Evolutionary conservation across 1,140 invertebrate species (phyloP).

Genomic region (Goniozus legneri): DNA sequence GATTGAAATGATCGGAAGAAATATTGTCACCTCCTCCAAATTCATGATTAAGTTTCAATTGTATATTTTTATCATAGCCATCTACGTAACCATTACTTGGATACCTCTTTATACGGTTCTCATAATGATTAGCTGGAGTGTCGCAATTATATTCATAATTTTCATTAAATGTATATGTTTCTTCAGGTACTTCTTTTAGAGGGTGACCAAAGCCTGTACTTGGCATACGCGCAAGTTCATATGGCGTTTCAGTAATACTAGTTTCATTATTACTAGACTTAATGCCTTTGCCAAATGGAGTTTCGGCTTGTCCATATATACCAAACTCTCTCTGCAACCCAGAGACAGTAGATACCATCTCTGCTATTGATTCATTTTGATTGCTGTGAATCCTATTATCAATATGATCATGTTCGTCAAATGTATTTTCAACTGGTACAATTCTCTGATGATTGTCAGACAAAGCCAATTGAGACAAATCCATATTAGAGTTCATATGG

Average conservation of each 20-base stretch:
- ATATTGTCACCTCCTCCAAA: slow-evolving; percentile 28
- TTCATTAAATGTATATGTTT: slow-evolving; percentile 26
- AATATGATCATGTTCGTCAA: slow-evolving; percentile 20
- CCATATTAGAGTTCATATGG: slow-evolving; percentile 15
- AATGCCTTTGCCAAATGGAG: slow-evolving; percentile 27
- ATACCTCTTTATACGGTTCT: slow-evolving; percentile 27
- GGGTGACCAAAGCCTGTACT: slow-evolving; percentile 24
- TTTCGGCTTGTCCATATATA: slow-evolving; percentile 19
- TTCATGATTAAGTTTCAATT: slow-evolving; percentile 24
- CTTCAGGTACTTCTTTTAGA: slow-evolving; percentile 19
- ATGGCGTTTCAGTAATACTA: slow-evolving; percentile 24
- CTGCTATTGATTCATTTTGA: slow-evolving; percentile 17
- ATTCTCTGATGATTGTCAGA: slow-evolving; percentile 6
- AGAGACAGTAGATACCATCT: slow-evolving; percentile 19
- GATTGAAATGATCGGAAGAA: slow-evolving; percentile 36
- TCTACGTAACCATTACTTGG: slow-evolving; percentile 39
- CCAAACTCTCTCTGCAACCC: slow-evolving; percentile 27
- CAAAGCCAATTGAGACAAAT: too few relatives aligned
- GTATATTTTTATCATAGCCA: slow-evolving; percentile 33
- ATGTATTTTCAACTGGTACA: slow-evolving; percentile 18
- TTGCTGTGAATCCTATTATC: slow-evolving; percentile 18
- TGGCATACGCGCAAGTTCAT: slow-evolving; percentile 29
- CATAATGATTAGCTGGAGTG: slow-evolving; percentile 46
- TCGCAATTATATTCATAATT: slow-evolving; percentile 33
- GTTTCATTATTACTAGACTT: slow-evolving; percentile 15